phyloP scores from a whole-genome alignment of 2,888 invertebrate species.

The Megamerina dolium region DNA sequence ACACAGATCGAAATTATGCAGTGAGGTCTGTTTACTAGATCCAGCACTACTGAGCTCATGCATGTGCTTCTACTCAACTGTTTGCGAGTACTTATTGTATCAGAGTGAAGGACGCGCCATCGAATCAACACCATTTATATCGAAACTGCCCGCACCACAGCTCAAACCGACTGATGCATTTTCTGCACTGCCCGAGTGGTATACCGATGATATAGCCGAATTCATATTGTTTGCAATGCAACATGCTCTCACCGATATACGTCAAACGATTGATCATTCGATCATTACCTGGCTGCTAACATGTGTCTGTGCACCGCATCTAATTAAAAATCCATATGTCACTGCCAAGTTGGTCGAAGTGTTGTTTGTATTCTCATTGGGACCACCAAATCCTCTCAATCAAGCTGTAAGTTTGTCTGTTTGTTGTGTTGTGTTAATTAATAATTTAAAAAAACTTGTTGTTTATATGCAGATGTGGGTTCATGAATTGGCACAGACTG shows the following conservation, averaged over 20 bases:
- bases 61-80: slow-evolving; percentile 80
- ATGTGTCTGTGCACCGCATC: slow-evolving; percentile 83
- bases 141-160: slow-evolving; percentile 55
- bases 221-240: slow-evolving; percentile 88
- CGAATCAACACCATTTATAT: slow-evolving; percentile 50
- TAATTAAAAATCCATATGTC: slow-evolving; percentile 93
- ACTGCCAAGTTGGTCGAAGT: slow-evolving; percentile 95
- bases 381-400: slow-evolving; percentile 53
- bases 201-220: slow-evolving; percentile 95
- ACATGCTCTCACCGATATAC: slow-evolving; percentile 63
- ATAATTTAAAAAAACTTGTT: not conserved
- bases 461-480: slow-evolving; percentile 74
- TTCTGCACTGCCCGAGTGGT: slow-evolving; percentile 93
- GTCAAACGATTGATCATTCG: slow-evolving; percentile 72
- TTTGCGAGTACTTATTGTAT: slow-evolving; percentile 70
- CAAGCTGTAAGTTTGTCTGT: slow-evolving; percentile 32
- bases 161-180: slow-evolving; percentile 67
- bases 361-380: slow-evolving; percentile 70
- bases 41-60: slow-evolving; percentile 73
- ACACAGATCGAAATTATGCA: slow-evolving; percentile 77
- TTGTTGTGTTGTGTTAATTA: not conserved
- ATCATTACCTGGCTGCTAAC: slow-evolving; percentile 84
- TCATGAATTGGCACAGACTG: slow-evolving; percentile 75
- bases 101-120: slow-evolving; percentile 57
- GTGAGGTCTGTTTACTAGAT: slow-evolving; percentile 85